Evolutionary conservation across 2,113 vertebrate genomes (phyloP), one percentile per base, ranked within the genome.

Genomic region (Tychaedon coryphoeus): DNA sequence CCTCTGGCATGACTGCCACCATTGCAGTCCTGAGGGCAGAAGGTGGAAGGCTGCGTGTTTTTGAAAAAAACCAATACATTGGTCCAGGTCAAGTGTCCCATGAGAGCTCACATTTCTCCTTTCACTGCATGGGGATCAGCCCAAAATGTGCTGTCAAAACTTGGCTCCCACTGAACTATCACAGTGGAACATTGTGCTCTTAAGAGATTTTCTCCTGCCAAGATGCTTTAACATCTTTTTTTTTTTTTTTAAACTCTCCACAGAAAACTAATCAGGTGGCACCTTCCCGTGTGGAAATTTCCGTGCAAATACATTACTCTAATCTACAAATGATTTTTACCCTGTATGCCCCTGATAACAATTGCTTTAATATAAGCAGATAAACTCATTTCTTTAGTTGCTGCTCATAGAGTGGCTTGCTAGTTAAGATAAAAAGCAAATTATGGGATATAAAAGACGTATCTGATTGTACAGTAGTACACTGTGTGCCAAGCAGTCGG

Each of bases 371-470:
- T 88, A 62, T 69, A 71, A 96, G 64, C 57, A 73, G 92, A 95
- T 92, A 94, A 96, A 95, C 73, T 91, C 33, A 92, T 78, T 94
- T 74, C 84, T 95, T 91, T 90, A 70, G 71, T 88, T 88, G 33
- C 54, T 92, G 78, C 75, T 96, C 66, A 7, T 86, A 78, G 78
- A 93, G n/a, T 51, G 60, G 92, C 83, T 95, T 96, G 93, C 88
- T 95, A 83, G 93, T 92, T 94, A 88, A 97, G 96, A 97, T 97
- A 96, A 96, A 97, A 93, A 92, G 65, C 57, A 83, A 97, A 90
- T 90, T 56, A 96, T 94, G 92, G 78, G 79, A 93, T 86, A 93
- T 73, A 90, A 95, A 93, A 94, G 36, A 91, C 81, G 40, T 95
- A 96, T 96, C 95, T 96, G 95, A 97, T 97, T 90, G 75, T 96